Conservation (phyloP, 2,888 invertebrate genomes). For the Sminthurinus aureus region DNA sequence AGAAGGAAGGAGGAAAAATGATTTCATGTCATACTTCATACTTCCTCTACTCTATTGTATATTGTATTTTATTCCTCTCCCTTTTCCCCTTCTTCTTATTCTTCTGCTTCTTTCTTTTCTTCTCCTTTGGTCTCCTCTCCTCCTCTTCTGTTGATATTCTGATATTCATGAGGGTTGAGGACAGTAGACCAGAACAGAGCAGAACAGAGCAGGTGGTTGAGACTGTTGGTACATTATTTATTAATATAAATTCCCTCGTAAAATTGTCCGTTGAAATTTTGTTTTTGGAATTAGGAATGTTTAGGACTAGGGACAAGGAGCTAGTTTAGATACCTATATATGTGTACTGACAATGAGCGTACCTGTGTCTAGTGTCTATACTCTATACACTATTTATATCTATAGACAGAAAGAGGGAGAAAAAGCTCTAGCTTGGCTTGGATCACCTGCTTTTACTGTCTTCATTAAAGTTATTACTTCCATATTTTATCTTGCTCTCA, state of each 20-base stretch:
- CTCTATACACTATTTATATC: too few species aligned
- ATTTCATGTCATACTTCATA: conserved; percentile 2
- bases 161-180: background rate
- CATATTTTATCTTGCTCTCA: conserved; percentile 15
- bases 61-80: too few species aligned
- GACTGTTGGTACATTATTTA: conserved; percentile 15
- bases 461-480: conserved; percentile 24
- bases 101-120: too few species aligned
- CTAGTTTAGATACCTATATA: too few species aligned
- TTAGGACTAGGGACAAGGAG: too few species aligned
- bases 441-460: conserved; percentile 24
- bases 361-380: too few species aligned
- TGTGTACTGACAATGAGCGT: too few species aligned
- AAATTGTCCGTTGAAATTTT: conserved; percentile 14
- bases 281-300: conserved; percentile 15
- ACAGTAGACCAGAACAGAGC: too few species aligned
- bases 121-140: too few species aligned
- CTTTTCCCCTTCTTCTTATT: too few species aligned
- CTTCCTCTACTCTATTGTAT: background rate
- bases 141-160: too few species aligned
- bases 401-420: background rate
- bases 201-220: conserved; percentile 19
- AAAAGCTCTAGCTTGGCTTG: background rate
- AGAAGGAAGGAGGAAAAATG: background rate
- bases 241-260: conserved; percentile 23